Conservation (phyloP, 2,797 vertebrate species). For the Muraenolepis orangiensis region DNA sequence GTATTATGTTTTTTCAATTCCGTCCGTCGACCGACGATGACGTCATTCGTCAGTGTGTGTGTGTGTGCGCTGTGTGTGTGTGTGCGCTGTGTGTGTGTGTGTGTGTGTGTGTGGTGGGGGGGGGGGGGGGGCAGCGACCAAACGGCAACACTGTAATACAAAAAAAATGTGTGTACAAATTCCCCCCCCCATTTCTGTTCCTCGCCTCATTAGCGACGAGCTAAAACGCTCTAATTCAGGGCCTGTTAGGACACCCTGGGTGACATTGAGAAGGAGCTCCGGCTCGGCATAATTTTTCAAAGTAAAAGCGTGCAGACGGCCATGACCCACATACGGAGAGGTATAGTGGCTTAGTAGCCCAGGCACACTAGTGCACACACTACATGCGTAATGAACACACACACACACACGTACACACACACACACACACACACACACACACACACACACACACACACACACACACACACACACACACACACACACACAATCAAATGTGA, state of each 20-base stretch:
- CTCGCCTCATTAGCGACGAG: conserved; percentile 55
- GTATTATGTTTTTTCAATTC: too few species aligned
- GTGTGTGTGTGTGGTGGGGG: too few species aligned
- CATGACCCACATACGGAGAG: conserved; percentile 31
- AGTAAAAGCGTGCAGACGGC: conserved; percentile 36
- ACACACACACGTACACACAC: conserved; percentile 8
- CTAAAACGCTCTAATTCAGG: conserved; percentile 66
- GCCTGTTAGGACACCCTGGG: conserved; percentile 65
- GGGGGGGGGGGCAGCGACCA: too few species aligned
- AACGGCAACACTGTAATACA: too few species aligned
- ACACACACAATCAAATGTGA: too few species aligned
- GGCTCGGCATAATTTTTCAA: conserved; percentile 53
- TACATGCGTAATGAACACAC: conserved; percentile 1
- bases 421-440: conserved; percentile 5
- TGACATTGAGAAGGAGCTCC: conserved; percentile 63
- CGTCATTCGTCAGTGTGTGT: too few species aligned
- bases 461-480: conserved; percentile 21
- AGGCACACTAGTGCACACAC: too few species aligned
- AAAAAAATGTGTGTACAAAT: background rate
- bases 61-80: too few species aligned
- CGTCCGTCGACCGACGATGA: too few species aligned
- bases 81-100: too few species aligned
- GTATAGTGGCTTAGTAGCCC: conserved; percentile 4
- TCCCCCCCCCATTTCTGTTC: background rate
- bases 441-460: background rate